phyloP scores from a whole-genome alignment of 2,113 vertebrate genomes.

The Eptesicus fuscus region DNA sequence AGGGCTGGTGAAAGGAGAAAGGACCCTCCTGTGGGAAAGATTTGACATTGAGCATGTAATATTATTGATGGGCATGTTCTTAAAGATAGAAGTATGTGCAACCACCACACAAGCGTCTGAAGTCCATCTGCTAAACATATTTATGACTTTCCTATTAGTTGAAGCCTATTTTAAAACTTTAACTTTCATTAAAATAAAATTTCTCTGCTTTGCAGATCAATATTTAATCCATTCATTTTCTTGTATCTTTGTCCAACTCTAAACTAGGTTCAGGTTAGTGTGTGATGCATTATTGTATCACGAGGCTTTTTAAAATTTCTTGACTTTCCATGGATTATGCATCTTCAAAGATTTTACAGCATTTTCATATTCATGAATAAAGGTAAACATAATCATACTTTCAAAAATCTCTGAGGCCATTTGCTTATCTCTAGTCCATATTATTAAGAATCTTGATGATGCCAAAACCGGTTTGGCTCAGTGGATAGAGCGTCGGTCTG shows the following conservation, averaged over 20 bases:
- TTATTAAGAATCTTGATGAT: background rate
- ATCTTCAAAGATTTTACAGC: constrained; percentile 7
- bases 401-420: background rate
- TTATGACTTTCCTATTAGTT: constrained; percentile 13
- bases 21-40: background rate
- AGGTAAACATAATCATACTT: background rate
- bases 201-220: background rate
- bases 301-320: background rate
- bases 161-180: constrained; percentile 34
- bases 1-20: background rate
- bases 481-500: no score
- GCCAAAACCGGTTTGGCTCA: no score
- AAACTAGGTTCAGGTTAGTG: background rate
- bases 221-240: background rate
- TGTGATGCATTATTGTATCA: background rate
- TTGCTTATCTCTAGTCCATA: background rate
- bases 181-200: background rate
- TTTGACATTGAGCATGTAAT: background rate
- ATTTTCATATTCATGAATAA: background rate
- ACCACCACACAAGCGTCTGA: background rate
- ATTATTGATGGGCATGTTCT: background rate
- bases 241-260: background rate
- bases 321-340: background rate
- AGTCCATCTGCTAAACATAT: constrained; percentile 19
- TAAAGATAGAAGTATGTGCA: background rate